These are phyloP conservation scores for Pipra filicauda DNA, from an alignment of 2,113 vertebrate species.

Conservation along the genomic window DNA sequence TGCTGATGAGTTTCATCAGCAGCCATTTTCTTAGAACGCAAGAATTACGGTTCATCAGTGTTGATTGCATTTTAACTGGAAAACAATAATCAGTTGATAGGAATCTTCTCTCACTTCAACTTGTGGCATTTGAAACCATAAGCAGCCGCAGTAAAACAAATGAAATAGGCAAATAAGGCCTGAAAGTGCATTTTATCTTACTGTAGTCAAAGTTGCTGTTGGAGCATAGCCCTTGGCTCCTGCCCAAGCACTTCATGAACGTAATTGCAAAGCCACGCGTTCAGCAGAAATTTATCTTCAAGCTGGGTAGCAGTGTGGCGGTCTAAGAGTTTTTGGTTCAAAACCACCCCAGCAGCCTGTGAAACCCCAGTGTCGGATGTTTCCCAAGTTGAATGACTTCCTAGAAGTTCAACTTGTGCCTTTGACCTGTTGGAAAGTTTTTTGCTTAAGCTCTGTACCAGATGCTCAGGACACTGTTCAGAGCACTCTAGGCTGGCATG, in stretches of 20 bases:
- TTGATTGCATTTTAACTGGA: not conserved
- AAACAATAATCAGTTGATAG: not conserved
- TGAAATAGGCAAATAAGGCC: not conserved
- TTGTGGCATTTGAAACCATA: not conserved
- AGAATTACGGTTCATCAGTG: not conserved
- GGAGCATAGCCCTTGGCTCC: not conserved
- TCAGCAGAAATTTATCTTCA: not conserved
- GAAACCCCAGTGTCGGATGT: not conserved
- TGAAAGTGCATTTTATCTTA: not conserved
- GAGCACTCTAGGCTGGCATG: fast-evolving
- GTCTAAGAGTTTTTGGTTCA: not conserved
- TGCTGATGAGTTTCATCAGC: not conserved
- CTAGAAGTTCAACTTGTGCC: not conserved
- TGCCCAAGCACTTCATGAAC: not conserved
- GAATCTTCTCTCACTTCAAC: not conserved
- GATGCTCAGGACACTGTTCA: fast-evolving
- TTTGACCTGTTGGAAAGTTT: fast-evolving
- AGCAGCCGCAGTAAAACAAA: not conserved
- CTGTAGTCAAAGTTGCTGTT: not conserved
- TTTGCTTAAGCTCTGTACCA: not conserved
- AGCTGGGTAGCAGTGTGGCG: not conserved
- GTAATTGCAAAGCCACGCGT: fast-evolving
- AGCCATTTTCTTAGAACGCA: not conserved
- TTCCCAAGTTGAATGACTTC: not conserved
- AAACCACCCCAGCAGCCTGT: not conserved